Conservation (phyloP, 2,113 vertebrate genomes). For the Cryptomyrus ogoouensis region DNA sequence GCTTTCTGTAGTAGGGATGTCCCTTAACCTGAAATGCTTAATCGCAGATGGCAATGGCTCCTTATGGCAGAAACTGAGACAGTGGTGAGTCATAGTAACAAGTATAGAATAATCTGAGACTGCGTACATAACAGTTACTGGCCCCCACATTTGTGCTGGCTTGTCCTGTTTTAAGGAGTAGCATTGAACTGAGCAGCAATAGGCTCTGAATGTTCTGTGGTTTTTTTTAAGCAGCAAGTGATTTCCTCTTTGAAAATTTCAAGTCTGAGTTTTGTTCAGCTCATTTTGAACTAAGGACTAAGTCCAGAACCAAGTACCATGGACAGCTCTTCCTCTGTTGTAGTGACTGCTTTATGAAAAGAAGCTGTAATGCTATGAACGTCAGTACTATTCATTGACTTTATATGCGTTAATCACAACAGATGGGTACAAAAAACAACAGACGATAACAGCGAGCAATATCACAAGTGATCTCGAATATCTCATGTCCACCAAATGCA, state of each 20-base stretch:
- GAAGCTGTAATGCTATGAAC: not conserved
- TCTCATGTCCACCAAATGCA: not conserved
- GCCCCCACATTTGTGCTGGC: not conserved
- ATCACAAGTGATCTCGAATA: not conserved
- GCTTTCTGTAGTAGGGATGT: not conserved
- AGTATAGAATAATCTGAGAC: not conserved
- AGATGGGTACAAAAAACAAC: not conserved
- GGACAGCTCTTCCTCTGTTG: not conserved
- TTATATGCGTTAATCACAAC: not conserved
- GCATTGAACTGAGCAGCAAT: not conserved
- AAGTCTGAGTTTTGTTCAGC: not conserved
- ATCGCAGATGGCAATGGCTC: not conserved
- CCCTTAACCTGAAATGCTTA: not conserved
- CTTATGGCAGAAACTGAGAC: not conserved
- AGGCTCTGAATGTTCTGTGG: not conserved
- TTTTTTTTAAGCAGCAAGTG: not conserved
- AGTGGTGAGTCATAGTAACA: not conserved
- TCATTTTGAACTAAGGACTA: not conserved
- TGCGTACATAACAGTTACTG: not conserved
- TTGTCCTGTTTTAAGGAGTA: not conserved
- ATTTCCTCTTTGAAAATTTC: not conserved
- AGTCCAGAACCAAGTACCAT: not conserved
- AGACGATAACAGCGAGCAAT: not conserved
- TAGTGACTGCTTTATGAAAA: not conserved
- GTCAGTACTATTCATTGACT: not conserved